Evolutionary conservation across 2,888 invertebrate genomes (phyloP).

Genomic region (Lasioglossum morio): DNA sequence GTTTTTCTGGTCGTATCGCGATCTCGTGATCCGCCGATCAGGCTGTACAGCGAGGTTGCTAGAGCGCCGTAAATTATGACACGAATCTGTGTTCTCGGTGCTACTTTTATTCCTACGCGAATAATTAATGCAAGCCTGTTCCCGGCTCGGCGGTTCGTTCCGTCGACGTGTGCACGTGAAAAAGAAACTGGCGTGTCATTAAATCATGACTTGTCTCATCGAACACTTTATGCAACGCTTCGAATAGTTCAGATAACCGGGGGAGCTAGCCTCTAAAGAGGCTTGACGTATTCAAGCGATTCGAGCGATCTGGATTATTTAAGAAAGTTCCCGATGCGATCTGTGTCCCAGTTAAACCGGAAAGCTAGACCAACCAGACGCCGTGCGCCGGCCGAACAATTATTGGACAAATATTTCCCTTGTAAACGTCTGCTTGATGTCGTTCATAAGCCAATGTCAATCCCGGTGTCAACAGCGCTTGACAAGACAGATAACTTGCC

Average conservation of each 20-base stretch:
- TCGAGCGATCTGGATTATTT: conserved; percentile 11
- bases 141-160: not conserved
- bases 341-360: conserved; percentile 2
- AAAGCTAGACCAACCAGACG: conserved; percentile 3
- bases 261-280: not conserved
- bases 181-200: not conserved
- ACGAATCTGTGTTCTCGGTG: not conserved
- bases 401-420: not conserved
- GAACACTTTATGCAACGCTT: not conserved
- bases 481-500: not conserved
- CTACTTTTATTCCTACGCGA: not conserved
- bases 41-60: not conserved
- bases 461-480: not conserved
- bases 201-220: not conserved
- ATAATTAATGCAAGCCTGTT: not conserved
- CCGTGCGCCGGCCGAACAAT: not conserved
- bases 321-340: conserved; percentile 14
- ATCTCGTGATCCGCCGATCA: not conserved
- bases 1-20: not conserved
- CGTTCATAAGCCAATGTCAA: not conserved
- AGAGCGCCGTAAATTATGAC: not conserved
- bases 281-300: conserved; percentile 2
- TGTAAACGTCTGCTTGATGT: not conserved
- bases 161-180: not conserved
- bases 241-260: not conserved